Evolutionary conservation across 2,888 invertebrate species (phyloP), one percentile per base, ranked within the genome.

Genomic region (Melinaea marsaeus): DNA sequence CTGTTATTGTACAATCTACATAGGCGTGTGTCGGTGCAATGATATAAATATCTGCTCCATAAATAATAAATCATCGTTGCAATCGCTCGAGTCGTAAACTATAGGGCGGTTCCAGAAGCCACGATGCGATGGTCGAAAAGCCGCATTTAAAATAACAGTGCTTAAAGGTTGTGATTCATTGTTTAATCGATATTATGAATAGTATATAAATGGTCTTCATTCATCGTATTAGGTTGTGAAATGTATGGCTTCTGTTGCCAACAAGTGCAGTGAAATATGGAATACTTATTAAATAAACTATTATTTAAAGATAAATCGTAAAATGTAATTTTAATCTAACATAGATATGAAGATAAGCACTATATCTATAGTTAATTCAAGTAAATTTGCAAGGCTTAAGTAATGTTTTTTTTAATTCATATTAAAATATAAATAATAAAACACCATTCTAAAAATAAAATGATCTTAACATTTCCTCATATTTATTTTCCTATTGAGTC

Each of bases 1-100:
- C 72, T 81, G 74, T 76, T 81, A 71, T 74, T 80, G 74, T 75
- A 69, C 62, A 58, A 73, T 66, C 69, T 72, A 72, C 69, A 70
- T 68, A 68, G 72, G 72, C 72, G 69, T 72, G 71, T 72, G 74
- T 77, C 74, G 69, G 62, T 73, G 71, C 70, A 72, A 68, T 68
- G 73, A 70, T 78, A 75, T 72, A 75, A 76, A 77, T 79, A 77
- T 71, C 66, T 68, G 71, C 68, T 69, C 72, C 71, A 71, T 68
- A 55, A 48, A 51, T 58, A 62, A 47, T 62, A 58, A 61, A 55
- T 62, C 13, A 45, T 37, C 37, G 46, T 13, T 60, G 54, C 42
- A 54, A 22, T 32, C 2, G 5, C 9, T 45, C n/a, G 48, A 32
- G 46, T 32, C 34, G n/a, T 47, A 13, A 48, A 58, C 35, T 60